Evolutionary conservation across 30 jellyfish, hydroid and myxozoan genomes (phyloP), one percentile per base, ranked within the genome.

Genomic region (Thelohanellus kitauei): DNA sequence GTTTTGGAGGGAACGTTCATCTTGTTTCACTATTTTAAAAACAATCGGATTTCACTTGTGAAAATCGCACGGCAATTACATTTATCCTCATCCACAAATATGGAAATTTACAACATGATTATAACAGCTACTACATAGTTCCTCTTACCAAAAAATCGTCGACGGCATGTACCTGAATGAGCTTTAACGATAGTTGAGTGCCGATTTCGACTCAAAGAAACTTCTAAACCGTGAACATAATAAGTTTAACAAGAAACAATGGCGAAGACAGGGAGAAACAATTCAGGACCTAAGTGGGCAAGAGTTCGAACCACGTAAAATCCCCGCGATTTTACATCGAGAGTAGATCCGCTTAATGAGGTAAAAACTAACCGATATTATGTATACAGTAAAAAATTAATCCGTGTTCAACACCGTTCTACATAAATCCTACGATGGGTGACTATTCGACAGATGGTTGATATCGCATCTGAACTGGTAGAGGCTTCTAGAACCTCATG

Each of bases 301-400:
- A 23, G 32, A 2, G 43, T 41, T 41, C 59, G 66, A 18, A 56
- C 41, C 22, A 58, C 41, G 22, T 56, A 56, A 30, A 48, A 45
- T 20, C 41, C 50, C 13, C 18, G 60, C 22, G 51, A 43, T 17
- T 52, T 52, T 41, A 4, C 66, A 11, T 41, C 66, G 23, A 23
- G 27, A 22, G 14, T 18, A 24, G 64, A 52, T n/a, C 60, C 66
- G 4, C 63, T 18, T 43, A 48, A 52, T 25, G 58, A 52, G 29
- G 60, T 58, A 41, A 18, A 30, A 14, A 20, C n/a, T 56, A 39
- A 2, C 59, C n/a, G 43, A 54, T 10, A 37, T 37, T 50, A 50
- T 50, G n/a, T 50, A 54, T 31, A 21, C 60, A 14, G 60, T 50
- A 5, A 22, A 22, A 20, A 50, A 50, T 23, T 43, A 50, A 38